These are phyloP conservation scores for Latrodectus elegans DNA, from an alignment of 2,888 invertebrate species.

Conservation along the genomic window DNA sequence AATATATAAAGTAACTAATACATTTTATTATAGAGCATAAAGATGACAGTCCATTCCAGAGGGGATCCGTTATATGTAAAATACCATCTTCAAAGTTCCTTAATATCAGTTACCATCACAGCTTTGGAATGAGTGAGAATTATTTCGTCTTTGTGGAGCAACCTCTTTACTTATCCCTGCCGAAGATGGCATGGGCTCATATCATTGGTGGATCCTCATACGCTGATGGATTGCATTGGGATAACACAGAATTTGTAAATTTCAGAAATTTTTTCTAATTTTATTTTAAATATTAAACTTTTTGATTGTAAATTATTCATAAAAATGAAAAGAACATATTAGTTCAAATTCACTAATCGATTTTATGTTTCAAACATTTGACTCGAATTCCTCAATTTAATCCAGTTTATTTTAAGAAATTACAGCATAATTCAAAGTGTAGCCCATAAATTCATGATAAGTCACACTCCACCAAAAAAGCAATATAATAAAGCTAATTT, in stretches of 20 bases:
- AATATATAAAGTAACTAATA: not conserved
- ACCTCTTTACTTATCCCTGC: conserved; percentile 82
- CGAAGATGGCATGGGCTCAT: conserved; percentile 80
- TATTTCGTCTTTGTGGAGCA: conserved; percentile 92
- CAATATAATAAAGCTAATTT: too few relatives aligned
- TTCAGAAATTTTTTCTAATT: not conserved
- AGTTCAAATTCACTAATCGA: too few relatives aligned
- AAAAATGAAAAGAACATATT: not conserved
- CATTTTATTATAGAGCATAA: not conserved
- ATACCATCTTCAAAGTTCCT: conserved; percentile 86
- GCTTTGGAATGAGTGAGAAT: conserved; percentile 90
- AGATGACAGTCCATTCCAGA: conserved; percentile 15
- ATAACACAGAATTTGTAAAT: conserved; percentile 10
- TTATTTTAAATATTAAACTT: not conserved
- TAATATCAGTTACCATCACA: conserved; percentile 93
- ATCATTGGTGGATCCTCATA: conserved; percentile 81
- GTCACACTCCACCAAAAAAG: too few relatives aligned
- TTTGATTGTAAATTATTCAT: not conserved
- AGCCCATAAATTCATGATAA: too few relatives aligned
- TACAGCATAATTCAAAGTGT: too few relatives aligned
- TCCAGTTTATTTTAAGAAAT: too few relatives aligned
- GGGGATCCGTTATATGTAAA: conserved; percentile 71
- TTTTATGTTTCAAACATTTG: too few relatives aligned
- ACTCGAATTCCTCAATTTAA: too few relatives aligned
- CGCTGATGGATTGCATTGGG: conserved; percentile 84